Conservation (phyloP, 2,797 vertebrate species). For the Microcaecilia unicolor region DNA sequence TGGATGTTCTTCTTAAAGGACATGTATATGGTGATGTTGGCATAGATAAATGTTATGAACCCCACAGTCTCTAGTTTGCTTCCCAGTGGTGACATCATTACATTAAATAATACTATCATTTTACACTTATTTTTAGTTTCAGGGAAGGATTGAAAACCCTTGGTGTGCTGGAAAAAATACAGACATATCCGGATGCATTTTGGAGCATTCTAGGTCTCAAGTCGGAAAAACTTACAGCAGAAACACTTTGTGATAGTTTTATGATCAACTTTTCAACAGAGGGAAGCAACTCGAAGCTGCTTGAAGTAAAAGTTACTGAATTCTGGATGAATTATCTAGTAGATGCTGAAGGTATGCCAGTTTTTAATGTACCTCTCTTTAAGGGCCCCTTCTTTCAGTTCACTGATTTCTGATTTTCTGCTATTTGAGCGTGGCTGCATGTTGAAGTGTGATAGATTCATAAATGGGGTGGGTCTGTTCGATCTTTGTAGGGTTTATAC, state of each 20-base stretch:
- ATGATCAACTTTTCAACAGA: constrained; percentile 45
- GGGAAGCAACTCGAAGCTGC: constrained; percentile 16
- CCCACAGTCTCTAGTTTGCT: too few relatives aligned
- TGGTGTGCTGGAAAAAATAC: constrained; percentile 80
- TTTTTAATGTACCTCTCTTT: background rate
- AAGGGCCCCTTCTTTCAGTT: too few relatives aligned
- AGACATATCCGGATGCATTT: constrained; percentile 65
- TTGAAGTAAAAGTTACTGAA: constrained; percentile 33
- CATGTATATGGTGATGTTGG: too few relatives aligned
- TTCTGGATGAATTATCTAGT: constrained; percentile 78
- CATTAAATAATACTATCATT: too few relatives aligned
- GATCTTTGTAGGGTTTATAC: too few relatives aligned
- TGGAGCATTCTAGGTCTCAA: constrained; percentile 61
- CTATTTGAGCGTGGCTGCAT: too few relatives aligned
- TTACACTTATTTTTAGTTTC: constrained; percentile 57
- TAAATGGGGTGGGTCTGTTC: too few relatives aligned
- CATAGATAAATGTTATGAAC: too few relatives aligned
- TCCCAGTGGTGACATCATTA: too few relatives aligned
- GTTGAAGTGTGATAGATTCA: too few relatives aligned
- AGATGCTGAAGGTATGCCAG: constrained; percentile 76
- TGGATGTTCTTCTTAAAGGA: too few relatives aligned
- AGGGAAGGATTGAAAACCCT: constrained; percentile 78
- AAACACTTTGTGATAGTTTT: constrained; percentile 59
- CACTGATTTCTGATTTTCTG: too few relatives aligned
- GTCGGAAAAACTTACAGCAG: constrained; percentile 53